Conservation (phyloP, 2,113 vertebrate genomes). For the Aplodontia rufa region DNA sequence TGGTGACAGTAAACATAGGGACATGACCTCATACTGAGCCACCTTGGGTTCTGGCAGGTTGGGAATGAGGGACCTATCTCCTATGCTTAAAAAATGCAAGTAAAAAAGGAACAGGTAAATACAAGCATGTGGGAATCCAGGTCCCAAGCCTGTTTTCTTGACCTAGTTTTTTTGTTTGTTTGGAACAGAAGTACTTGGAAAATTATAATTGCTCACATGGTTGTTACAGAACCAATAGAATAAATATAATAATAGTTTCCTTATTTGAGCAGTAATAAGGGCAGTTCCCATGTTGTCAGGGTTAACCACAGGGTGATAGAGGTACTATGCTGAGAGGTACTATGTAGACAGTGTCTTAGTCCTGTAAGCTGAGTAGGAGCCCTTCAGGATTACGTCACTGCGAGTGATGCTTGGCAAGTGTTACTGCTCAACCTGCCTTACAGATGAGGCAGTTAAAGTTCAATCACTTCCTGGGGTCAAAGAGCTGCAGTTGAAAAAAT, state of each 20-base stretch:
- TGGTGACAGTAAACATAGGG: slow-evolving; percentile 46
- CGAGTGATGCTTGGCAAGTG: background rate
- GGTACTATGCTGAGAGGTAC: background rate
- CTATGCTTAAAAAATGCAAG: slow-evolving; percentile 50
- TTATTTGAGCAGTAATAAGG: background rate
- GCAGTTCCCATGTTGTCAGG: background rate
- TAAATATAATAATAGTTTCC: background rate
- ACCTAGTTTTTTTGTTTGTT: slow-evolving; percentile 41
- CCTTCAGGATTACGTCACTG: background rate
- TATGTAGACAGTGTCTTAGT: background rate
- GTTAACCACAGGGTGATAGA: background rate
- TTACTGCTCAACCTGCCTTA: background rate
- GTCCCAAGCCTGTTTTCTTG: background rate
- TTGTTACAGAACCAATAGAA: background rate
- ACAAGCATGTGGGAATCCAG: background rate
- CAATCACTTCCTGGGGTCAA: background rate
- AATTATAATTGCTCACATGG: background rate
- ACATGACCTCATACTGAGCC: background rate
- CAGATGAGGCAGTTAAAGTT: background rate
- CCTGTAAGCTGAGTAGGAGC: background rate
- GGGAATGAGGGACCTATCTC: background rate
- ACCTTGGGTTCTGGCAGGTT: background rate
- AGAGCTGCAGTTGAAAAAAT: background rate
- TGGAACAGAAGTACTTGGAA: slow-evolving; percentile 26
- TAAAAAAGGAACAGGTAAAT: slow-evolving; percentile 24